Percentiles rank a stretch among this genome's conserved stretches.
phyloP scores from a whole-genome alignment of 2,797 vertebrate species.

The Myotis pilosus region DNA sequence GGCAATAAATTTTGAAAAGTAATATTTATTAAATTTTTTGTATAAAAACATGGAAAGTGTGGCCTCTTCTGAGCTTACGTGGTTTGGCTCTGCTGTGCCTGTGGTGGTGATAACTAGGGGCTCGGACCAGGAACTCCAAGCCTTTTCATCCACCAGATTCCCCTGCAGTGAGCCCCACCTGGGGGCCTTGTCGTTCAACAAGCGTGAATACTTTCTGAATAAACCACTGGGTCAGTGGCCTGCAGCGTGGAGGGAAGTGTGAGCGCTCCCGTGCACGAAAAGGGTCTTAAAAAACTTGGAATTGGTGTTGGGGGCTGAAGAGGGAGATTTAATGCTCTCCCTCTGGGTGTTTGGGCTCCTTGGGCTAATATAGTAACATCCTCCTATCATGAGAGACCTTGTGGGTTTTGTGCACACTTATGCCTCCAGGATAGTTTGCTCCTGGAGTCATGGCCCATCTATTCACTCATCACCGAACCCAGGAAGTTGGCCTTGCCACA shows the following conservation, averaged over 20 bases:
- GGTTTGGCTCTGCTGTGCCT: neutral
- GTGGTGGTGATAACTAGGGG: neutral
- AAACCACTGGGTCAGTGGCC: slow-evolving; percentile 63
- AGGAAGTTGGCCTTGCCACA: neutral
- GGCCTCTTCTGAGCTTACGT: slow-evolving; percentile 80
- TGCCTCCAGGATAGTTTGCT: neutral
- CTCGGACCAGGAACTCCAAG: neutral
- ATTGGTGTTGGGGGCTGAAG: slow-evolving; percentile 9
- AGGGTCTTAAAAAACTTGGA: slow-evolving; percentile 38
- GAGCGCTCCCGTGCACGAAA: neutral
- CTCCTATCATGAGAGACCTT: neutral
- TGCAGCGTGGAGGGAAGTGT: slow-evolving; percentile 60
- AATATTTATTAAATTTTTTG: slow-evolving; percentile 99
- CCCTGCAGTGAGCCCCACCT: neutral
- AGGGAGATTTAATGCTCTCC: neutral
- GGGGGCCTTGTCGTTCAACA: slow-evolving; percentile 50
- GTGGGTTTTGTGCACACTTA: neutral
- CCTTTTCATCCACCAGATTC: slow-evolving; percentile 3
- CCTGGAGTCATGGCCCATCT: neutral
- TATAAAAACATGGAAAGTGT: slow-evolving; percentile 93
- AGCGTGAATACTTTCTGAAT: slow-evolving; percentile 68
- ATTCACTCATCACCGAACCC: neutral
- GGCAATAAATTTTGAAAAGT: slow-evolving; percentile 98
- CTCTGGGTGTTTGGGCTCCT: neutral
- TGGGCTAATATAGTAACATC: neutral